Conservation (phyloP, 2,888 invertebrate genomes). For the Halocaridina rubra region DNA sequence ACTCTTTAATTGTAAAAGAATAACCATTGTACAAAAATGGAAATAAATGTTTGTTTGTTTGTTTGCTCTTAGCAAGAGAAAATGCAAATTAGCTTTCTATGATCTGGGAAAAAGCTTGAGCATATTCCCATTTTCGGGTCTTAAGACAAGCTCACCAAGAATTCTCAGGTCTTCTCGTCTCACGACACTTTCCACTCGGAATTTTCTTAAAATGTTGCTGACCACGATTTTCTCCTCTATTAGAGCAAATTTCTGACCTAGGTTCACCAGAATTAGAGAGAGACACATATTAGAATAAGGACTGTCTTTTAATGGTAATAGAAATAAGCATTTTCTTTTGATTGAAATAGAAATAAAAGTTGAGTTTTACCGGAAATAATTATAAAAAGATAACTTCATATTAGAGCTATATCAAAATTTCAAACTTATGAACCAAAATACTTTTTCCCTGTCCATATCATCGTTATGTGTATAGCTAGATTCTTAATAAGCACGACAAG, state of each 20-base stretch:
- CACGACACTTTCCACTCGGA: not conserved
- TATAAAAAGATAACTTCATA: not conserved
- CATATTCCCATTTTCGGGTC: no score
- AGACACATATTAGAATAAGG: no score
- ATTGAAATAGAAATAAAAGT: not conserved
- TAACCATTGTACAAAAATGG: no score
- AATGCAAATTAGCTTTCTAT: no score
- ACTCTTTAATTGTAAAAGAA: no score
- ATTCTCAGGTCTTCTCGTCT: not conserved
- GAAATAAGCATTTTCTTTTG: not conserved
- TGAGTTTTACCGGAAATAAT: not conserved
- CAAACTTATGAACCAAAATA: not conserved
- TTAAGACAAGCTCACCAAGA: no score
- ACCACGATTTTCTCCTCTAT: constrained; percentile 57
- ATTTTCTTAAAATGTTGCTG: constrained; percentile 38
- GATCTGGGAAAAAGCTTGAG: no score
- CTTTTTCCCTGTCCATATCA: not conserved
- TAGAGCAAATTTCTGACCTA: constrained; percentile 59
- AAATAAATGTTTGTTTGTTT: no score
- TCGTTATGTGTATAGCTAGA: no score
- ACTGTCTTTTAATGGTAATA: not conserved
- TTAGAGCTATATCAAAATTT: not conserved
- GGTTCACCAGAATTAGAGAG: no score
- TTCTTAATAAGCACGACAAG: no score
- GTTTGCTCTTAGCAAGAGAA: no score